Conservation (phyloP, 2,888 invertebrate genomes). For the Melanotus villosus region DNA sequence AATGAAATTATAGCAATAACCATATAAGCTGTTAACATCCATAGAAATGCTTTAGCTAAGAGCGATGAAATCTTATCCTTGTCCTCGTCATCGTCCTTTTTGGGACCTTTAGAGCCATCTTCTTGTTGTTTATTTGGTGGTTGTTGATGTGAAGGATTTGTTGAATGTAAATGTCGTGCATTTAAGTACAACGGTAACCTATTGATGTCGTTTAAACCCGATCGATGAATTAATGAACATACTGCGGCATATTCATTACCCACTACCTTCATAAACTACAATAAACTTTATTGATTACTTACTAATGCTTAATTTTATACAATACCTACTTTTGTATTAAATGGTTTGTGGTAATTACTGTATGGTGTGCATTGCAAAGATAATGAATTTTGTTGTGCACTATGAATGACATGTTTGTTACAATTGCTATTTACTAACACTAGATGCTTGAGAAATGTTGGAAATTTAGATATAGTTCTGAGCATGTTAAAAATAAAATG, state of each 20-base stretch:
- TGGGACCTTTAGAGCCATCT: constrained; percentile 59
- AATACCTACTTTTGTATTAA: neutral
- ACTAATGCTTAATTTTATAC: neutral
- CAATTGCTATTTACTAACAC: neutral
- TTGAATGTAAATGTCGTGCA: constrained; percentile 57
- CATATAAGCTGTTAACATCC: constrained; percentile 84
- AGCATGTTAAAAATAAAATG: neutral
- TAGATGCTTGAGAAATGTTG: neutral
- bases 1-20: constrained; percentile 81
- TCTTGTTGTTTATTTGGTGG: constrained; percentile 31
- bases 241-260: constrained; percentile 72
- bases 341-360: too few species aligned
- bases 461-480: neutral
- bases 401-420: neutral
- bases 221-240: constrained; percentile 70
- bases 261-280: neutral
- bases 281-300: neutral
- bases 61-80: constrained; percentile 81
- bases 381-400: too few species aligned
- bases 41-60: constrained; percentile 82
- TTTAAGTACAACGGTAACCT: constrained; percentile 58
- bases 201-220: constrained; percentile 68
- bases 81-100: constrained; percentile 74
- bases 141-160: constrained; percentile 52
- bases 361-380: too few species aligned